Evolutionary conservation across 2,888 invertebrate genomes (phyloP), one percentile per base, ranked within the genome.

Genomic region (Morpho deidamia): DNA sequence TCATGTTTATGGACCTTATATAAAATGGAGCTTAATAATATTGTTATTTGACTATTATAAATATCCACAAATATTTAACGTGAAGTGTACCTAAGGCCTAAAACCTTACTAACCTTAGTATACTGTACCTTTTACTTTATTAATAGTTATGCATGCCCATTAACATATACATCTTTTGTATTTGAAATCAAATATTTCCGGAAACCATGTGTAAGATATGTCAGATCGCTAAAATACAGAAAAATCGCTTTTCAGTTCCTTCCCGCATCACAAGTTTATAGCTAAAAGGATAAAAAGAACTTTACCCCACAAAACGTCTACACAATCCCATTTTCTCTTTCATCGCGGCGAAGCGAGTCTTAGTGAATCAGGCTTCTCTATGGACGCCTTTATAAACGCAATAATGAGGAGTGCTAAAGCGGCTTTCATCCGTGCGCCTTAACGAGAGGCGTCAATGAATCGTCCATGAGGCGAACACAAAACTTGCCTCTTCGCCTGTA

Each of bases 241-340:
- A 78, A 79, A 79, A 74, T 75, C 69, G 66, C 62, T 58, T 59
- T 62, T 64, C 69, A 68, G 71, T 69, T 72, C 65, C 62, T 64
- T 66, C 66, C 65, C 61, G 59, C 64, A 64, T 69, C 66, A 69
- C 68, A 58, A 65, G 69, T 65, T 71, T 67, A 66, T 64, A 69
- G 67, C 65, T 64, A 65, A 65, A 70, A 69, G 71, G 76, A 76
- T 71, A 76, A 82, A 83, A 82, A 78, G 71, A 74, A 76, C 71
- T 75, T 77, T 72, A 68, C 54, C 68, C 72, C 72, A 86, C 85
- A 85, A 83, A 86, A 81, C 79, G 76, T 76, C 74, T 78, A 78
- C 85, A 88, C 85, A 87, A 86, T 85, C 76, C 85, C 84, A 83
- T 87, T 88, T 88, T 83, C 83, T 82, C 83, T 89, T 87, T 86